Evolutionary conservation across 2,888 invertebrate species (phyloP).

Genomic region (Aphodius sticticus): DNA sequence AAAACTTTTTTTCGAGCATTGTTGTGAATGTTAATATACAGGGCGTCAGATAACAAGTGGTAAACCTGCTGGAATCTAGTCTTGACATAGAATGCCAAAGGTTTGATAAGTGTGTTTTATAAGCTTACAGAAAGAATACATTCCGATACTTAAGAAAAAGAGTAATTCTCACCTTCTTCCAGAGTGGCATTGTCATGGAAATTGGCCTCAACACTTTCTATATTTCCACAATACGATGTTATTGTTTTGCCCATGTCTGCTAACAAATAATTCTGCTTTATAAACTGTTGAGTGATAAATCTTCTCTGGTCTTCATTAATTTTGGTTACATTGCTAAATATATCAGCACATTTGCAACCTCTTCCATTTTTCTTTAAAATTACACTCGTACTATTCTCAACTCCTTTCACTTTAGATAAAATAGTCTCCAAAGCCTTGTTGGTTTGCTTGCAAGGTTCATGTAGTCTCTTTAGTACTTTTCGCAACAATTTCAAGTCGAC

Average conservation of each 20-base stretch:
- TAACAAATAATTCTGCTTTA: neutral
- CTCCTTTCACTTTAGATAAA: conserved; percentile 47
- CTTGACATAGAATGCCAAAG: too few species aligned
- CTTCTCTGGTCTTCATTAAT: neutral
- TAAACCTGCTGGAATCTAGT: too few species aligned
- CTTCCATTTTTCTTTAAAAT: conserved; percentile 28
- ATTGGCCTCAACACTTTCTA: neutral
- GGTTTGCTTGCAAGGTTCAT: conserved; percentile 49
- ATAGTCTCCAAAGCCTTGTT: conserved; percentile 53
- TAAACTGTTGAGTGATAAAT: neutral
- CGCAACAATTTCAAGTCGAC: conserved; percentile 43
- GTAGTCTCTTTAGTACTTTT: conserved; percentile 48
- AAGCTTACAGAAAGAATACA: too few species aligned
- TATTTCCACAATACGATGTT: neutral
- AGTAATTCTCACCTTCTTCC: neutral
- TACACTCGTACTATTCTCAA: conserved; percentile 51
- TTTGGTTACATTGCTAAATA: neutral
- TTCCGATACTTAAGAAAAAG: too few species aligned
- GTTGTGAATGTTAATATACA: too few species aligned
- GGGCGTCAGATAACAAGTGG: too few species aligned
- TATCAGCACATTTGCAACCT: conserved; percentile 22
- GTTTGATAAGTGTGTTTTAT: too few species aligned
- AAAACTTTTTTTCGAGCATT: too few species aligned
- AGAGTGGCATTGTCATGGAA: neutral
- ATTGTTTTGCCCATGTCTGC: neutral